These are phyloP conservation scores for Alexandromys oeconomus DNA, from an alignment of 2,797 vertebrate genomes.

Conservation along the genomic window DNA sequence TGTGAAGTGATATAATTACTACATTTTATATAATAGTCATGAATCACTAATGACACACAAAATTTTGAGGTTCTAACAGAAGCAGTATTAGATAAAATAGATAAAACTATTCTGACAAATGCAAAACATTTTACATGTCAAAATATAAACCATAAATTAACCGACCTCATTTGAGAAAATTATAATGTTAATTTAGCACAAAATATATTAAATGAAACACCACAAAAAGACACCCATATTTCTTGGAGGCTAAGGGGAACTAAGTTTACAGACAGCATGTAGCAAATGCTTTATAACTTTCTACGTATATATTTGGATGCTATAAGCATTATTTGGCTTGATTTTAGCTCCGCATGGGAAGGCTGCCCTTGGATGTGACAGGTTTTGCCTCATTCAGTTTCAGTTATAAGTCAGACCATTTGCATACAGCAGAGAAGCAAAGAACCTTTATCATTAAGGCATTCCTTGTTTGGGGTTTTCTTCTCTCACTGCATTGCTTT, in stretches of 20 bases:
- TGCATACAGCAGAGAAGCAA: conserved; percentile 8
- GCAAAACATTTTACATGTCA: not conserved
- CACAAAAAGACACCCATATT: not conserved
- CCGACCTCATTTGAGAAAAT: not conserved
- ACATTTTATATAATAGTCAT: not conserved
- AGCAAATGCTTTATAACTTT: conserved; percentile 35
- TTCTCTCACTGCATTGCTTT: not conserved
- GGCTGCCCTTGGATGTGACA: conserved; percentile 1
- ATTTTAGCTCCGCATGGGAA: not conserved
- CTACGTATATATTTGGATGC: not conserved
- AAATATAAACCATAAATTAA: not conserved
- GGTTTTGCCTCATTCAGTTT: conserved; percentile 14
- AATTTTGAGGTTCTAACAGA: conserved; percentile 11
- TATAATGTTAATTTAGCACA: not conserved
- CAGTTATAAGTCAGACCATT: conserved; percentile 38
- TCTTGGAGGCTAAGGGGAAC: not conserved
- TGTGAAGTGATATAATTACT: conserved; percentile 49
- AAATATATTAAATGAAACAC: not conserved
- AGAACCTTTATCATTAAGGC: not conserved
- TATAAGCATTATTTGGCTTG: not conserved
- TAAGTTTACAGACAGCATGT: conserved; percentile 52
- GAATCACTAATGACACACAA: not conserved
- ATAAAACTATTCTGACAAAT: not conserved
- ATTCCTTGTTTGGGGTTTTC: conserved; percentile 6
- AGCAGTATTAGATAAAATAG: not conserved